Conservation (phyloP, 2,888 invertebrate genomes). For the Xestobium rufovillosum region DNA sequence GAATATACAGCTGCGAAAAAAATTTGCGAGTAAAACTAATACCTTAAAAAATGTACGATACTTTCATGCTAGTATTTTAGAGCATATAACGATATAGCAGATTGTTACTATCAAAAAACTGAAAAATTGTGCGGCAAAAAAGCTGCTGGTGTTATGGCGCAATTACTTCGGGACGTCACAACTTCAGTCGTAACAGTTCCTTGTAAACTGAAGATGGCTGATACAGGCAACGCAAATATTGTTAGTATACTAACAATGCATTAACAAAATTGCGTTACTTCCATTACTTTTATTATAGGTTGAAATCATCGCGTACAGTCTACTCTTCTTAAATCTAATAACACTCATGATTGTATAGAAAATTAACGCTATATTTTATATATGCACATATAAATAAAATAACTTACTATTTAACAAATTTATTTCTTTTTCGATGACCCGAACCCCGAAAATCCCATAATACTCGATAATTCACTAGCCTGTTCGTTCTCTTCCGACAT, state of each 20-base stretch:
- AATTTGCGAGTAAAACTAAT: constrained; percentile 41
- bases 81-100: constrained; percentile 43
- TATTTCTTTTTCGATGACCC: constrained; percentile 72
- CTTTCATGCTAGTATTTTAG: constrained; percentile 27
- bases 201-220: no score
- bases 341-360: no score
- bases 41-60: constrained; percentile 3
- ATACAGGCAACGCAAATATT: no score
- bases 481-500: constrained; percentile 53
- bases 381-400: constrained; percentile 9
- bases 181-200: constrained; percentile 30
- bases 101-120: constrained; percentile 47
- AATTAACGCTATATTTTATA: no score
- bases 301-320: no score
- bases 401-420: constrained; percentile 17
- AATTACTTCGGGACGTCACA: constrained; percentile 33
- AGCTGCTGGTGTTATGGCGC: constrained; percentile 41
- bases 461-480: constrained; percentile 69
- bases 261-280: no score
- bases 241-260: no score
- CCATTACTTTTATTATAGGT: no score
- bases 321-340: no score
- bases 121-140: constrained; percentile 46
- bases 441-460: constrained; percentile 96
- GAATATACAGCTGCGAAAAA: constrained; percentile 41